Base-by-base conservation (phyloP, 2,113 vertebrate species). In the Ovibos moschatus region DNA sequence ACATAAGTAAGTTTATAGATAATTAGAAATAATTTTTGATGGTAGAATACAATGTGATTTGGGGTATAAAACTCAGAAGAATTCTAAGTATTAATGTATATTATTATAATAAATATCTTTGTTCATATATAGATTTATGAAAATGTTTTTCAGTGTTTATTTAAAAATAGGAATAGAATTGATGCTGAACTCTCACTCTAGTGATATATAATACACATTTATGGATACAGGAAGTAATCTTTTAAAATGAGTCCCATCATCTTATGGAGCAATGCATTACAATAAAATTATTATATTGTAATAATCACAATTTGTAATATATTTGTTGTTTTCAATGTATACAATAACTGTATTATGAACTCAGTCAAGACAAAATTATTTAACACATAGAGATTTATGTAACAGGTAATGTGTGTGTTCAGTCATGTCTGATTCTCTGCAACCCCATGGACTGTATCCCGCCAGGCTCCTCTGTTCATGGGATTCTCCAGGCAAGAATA, bases 21-120 rank as follows among this genome's bases (percentile, higher is more conserved):
- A n/a, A 88, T 74, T 87, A 87, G 40, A 76, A 76, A 45, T 95
- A 82, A 87, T 76, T 87, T 87, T 94, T 83, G 25, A 47, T 91
- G 30, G 53, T 93, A 82, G 58, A 95, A 47, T 67, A 90, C 33
- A 82, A 28, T 84, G 25, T 25, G 19, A 84, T 76, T 93, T 95
- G 71, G 85, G 12, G 33, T 90, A 53, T 47, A 94, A 91, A 84
- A 71, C 25, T 84, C 76, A 84, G 36, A 87, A 94, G 55, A 50
- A 60, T 83, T 94, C 3, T 84, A 23, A 36, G 4, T 91, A 19
- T 83, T 94, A 95, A 82, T 90, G 43, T 78, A 16, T 64, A 45
- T 84, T 92, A 47, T 57, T 93, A 60, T 0, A 81, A 12, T 89
- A 67, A 78, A 86, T 86, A 86, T 43, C 23, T n/a, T 85, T 92